Base-by-base conservation (phyloP, 2,888 invertebrate genomes). In the Platycnemis pennipes region DNA sequence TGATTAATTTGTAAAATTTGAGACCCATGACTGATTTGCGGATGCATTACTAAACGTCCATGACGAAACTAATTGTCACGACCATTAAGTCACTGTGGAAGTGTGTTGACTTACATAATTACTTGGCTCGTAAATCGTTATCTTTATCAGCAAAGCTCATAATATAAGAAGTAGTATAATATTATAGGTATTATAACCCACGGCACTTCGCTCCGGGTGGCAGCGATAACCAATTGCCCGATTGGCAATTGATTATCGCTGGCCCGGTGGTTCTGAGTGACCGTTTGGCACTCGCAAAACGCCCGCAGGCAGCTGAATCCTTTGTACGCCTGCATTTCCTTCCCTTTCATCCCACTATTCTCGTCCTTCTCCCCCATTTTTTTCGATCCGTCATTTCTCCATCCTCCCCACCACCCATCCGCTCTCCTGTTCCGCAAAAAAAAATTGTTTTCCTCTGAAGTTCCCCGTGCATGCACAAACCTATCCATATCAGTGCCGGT, bases 401-500 rank as follows among this genome's bases (percentile, higher is more conserved):
- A 8, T 44, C 16, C 44, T n/a, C 37, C 44, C 44, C 11, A 45
- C 46, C 49, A 16, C 1, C 31, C 16, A 26, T 91, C 42, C 49
- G 31, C 22, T 89, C 45, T n/a, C n/a, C n/a, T 8, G 45, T 44
- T 63, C 56, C 44, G 11, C 26, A 26, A 22, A 63, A 87, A 87
- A 86, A 63, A 56, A 56, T 22, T 42, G 56, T 89, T 91, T 91
- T 69, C 42, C 91, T 69, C 56, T 2, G 31, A 45, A 45, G 56
- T 1, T 42, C 1, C 42, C 69, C 69, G n/a, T n/a, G 37, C 63
- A 69, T 37, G 16, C n/a, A 31, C 69, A 44, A 69, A 45, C 91
- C 44, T 16, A 5, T 42, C 63, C 63, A 11, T 91, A 91, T 91
- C 63, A 22, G 26, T 89, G 16, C 19, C 31, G 7, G 19, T 42